A percentile compares a stretch with the other conserved stretches of the same genome.
Conservation (phyloP, 2,888 invertebrate genomes). For the Dione juno region DNA sequence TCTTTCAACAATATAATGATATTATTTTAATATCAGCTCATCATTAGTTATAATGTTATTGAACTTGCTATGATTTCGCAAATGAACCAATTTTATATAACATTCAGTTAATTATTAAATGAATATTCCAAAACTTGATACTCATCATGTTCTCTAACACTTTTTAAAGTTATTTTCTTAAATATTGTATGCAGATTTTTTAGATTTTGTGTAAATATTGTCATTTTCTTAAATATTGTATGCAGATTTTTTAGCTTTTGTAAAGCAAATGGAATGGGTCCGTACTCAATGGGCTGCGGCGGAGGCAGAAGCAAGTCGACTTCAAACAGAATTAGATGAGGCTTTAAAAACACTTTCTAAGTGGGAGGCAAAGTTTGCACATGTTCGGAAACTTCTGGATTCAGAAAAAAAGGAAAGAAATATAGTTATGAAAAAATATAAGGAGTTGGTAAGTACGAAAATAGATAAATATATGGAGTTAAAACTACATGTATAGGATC, state of each 20-base stretch:
- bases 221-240: conserved; percentile 35
- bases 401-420: conserved; percentile 89
- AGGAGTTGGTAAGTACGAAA: conserved; percentile 85
- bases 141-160: no score
- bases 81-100: no score
- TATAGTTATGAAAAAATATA: conserved; percentile 88
- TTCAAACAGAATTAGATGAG: conserved; percentile 88
- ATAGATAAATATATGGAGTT: no score
- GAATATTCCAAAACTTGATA: no score
- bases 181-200: conserved; percentile 84
- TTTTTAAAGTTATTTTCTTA: conserved; percentile 24
- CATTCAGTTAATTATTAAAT: no score
- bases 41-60: not conserved
- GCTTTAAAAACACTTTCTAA: conserved; percentile 88
- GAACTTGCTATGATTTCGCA: not conserved
- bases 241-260: conserved; percentile 89
- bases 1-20: not conserved
- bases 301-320: conserved; percentile 87
- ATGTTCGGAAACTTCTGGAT: conserved; percentile 91
- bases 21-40: not conserved
- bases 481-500: no score
- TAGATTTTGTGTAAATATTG: conserved; percentile 89
- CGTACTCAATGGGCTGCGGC: conserved; percentile 87
- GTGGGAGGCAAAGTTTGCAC: conserved; percentile 91
- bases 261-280: conserved; percentile 88